Evolutionary conservation across 1,140 invertebrate species (phyloP), one percentile per base, ranked within the genome.

Genomic region (Chlorops oryzae): DNA sequence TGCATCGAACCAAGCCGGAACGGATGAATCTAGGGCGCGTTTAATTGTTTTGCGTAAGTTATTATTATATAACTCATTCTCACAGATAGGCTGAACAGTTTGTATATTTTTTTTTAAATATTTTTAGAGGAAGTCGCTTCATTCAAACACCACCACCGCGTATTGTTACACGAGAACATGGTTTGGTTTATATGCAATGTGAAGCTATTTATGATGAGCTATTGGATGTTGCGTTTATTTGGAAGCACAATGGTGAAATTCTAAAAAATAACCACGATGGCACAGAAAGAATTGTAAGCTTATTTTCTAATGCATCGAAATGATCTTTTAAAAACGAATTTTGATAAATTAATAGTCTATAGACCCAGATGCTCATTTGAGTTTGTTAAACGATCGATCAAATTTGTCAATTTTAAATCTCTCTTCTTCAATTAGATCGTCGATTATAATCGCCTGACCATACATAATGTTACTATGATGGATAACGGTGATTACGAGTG

Each of bases 401-500:
- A n/a, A n/a, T n/a, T n/a, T n/a, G n/a, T n/a, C n/a, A n/a, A n/a
- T n/a, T n/a, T n/a, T n/a, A n/a, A n/a, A n/a, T n/a, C n/a, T n/a
- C n/a, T n/a, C n/a, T n/a, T n/a, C n/a, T n/a, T n/a, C n/a, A n/a
- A n/a, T 52, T 65, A 57, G 75, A 74, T 61, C 71, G 72, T 87
- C 10, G 80, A 87, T 59, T 81, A 80, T 28, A 90, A 89, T 34
- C 80, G 81, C 58, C 73, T 95, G 3, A 81, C 81, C 32, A 88
- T 96, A 48, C 78, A 80, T 45, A 93, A 95, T 65, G 78, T 89
- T 1, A 90, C 89, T 1, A 80, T 92, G 50, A 79, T 86, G 3
- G 91, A 96, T 72, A 81, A 84, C 35, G 92, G 92, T 3, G 84
- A 88, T 47, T 96, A 94, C 62, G 86, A 91, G 62, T 96, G 92